Conservation (phyloP, 2,888 invertebrate species). For the Caenorhabditis uteleia region DNA sequence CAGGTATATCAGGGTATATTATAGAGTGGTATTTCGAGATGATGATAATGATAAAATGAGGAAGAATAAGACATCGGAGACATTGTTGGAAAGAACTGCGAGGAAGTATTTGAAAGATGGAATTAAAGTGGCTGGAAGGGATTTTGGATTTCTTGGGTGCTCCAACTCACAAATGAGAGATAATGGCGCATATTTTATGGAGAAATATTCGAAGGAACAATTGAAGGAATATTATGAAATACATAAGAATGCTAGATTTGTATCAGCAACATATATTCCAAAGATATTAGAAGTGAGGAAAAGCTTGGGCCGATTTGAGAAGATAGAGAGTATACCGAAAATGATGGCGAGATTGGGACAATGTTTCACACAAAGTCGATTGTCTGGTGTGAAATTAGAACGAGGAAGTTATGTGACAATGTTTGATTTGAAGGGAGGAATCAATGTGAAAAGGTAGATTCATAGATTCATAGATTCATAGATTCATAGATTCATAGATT, state of each 20-base stretch:
- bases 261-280: background rate
- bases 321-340: constrained; percentile 63
- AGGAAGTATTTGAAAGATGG: constrained; percentile 41
- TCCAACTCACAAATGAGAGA: constrained; percentile 69
- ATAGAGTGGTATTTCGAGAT: constrained; percentile 58
- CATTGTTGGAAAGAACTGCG: constrained; percentile 42
- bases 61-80: constrained; percentile 20
- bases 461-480: background rate
- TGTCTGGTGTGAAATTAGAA: background rate
- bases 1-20: no score
- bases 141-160: constrained; percentile 64
- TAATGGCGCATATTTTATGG: constrained; percentile 63
- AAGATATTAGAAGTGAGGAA: constrained; percentile 14
- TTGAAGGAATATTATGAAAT: background rate
- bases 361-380: constrained; percentile 66
- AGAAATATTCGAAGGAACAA: no score
- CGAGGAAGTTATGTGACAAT: background rate
- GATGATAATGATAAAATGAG: constrained; percentile 44
- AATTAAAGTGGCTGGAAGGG: constrained; percentile 52
- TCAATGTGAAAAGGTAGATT: background rate
- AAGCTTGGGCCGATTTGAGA: constrained; percentile 17
- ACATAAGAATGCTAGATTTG: background rate
- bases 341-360: constrained; percentile 70
- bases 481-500: no score
- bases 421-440: constrained; percentile 29